Evolutionary conservation across 2,888 invertebrate genomes (phyloP).

Genomic region (Drosophila leonis): DNA sequence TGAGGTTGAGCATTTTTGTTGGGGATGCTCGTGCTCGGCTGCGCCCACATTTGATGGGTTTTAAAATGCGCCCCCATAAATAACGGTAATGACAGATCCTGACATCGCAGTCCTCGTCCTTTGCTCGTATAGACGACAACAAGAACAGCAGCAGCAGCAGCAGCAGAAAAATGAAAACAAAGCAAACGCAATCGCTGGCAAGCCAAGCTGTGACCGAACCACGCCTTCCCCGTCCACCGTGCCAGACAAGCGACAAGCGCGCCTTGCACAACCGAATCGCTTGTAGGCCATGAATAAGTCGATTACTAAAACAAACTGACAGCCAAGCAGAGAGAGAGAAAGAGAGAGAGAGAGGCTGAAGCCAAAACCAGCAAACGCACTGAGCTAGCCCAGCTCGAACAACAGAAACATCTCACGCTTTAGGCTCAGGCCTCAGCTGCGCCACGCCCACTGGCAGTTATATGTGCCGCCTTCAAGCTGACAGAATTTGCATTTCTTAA

Average conservation of each 20-base stretch:
- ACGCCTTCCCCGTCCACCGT: no score
- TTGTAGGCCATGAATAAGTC: conserved; percentile 80
- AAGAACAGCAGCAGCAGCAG: background rate
- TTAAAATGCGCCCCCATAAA: conserved; percentile 65
- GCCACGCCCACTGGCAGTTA: background rate
- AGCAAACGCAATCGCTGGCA: conserved; percentile 54
- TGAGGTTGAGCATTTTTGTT: conserved; percentile 48
- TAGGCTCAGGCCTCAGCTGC: conserved; percentile 9
- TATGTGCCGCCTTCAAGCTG: conserved; percentile 10
- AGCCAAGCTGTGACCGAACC: conserved; percentile 45
- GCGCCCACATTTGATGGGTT: conserved; percentile 52
- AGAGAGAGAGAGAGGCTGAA: background rate
- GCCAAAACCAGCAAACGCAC: background rate
- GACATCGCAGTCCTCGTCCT: conserved; percentile 45
- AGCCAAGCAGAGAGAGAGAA: conserved; percentile 2
- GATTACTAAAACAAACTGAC: conserved; percentile 71
- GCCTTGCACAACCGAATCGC: conserved; percentile 56
- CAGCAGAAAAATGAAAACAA: conserved; percentile 30
- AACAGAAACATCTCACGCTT: conserved; percentile 31
- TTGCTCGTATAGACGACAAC: conserved; percentile 8
- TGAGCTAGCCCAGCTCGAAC: conserved; percentile 5
- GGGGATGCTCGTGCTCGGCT: conserved; percentile 1
- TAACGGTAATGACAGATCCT: conserved; percentile 66
- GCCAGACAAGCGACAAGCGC: background rate
- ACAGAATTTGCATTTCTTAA: conserved; percentile 19